A percentile compares a stretch with the other conserved stretches of the same genome.
phyloP scores from a whole-genome alignment of 2,113 vertebrate genomes.

The Corythoichthys haematopterus region DNA sequence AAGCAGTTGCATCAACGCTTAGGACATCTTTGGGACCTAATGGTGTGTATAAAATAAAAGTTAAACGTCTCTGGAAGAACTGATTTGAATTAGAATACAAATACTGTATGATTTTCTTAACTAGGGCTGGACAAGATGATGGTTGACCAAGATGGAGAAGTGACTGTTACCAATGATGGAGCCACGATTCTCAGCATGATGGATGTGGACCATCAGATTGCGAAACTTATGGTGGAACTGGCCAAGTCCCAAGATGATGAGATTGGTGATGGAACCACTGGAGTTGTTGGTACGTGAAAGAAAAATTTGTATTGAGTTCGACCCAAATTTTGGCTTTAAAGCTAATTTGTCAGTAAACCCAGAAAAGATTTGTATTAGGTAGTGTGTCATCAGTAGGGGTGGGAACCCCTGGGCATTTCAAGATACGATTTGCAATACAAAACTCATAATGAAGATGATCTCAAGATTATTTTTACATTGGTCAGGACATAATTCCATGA shows the following conservation, averaged over 20 bases:
- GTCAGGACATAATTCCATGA: too few relatives aligned
- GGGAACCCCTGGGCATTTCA: too few relatives aligned
- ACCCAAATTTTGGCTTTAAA: too few relatives aligned
- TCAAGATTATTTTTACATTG: too few relatives aligned
- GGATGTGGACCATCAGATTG: conserved; percentile 98
- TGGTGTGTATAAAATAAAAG: conserved; percentile 69
- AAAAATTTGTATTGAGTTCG: background rate
- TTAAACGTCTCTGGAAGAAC: background rate
- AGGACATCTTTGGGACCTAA: conserved; percentile 94
- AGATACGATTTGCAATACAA: too few relatives aligned
- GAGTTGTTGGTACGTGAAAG: conserved; percentile 87
- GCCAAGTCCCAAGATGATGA: conserved; percentile 98
- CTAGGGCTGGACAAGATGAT: conserved; percentile 98
- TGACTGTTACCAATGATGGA: conserved; percentile 98
- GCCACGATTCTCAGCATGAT: conserved; percentile 97
- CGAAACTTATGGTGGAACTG: conserved; percentile 97
- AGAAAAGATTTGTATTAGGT: too few relatives aligned
- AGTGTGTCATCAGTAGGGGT: too few relatives aligned
- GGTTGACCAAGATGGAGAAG: conserved; percentile 96
- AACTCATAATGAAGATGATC: too few relatives aligned
- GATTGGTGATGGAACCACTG: conserved; percentile 97
- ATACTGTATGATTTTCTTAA: background rate
- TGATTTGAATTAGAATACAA: background rate
- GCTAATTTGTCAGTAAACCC: too few relatives aligned
- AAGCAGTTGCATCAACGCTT: conserved; percentile 92